phyloP scores from a whole-genome alignment of 2,888 invertebrate genomes.

The Lomographa bimaculata region DNA sequence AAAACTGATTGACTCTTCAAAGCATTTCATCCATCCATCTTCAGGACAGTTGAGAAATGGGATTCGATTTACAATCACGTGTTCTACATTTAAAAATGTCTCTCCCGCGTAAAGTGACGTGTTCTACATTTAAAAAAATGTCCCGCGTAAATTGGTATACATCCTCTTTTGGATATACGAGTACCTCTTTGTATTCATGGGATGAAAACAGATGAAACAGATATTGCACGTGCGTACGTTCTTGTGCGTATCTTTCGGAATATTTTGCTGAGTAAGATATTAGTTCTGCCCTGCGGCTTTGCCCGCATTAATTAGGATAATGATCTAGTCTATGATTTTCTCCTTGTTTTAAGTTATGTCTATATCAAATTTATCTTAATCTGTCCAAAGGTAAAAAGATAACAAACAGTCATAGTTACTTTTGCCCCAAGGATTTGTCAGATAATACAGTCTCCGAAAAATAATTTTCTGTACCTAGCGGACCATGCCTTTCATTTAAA shows the following conservation, averaged over 20 bases:
- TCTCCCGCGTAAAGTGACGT: slow-evolving; percentile 32
- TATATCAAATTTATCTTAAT: no score
- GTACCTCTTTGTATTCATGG: slow-evolving; percentile 73
- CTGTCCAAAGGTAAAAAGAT: no score
- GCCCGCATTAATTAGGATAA: no score
- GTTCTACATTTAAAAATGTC: slow-evolving; percentile 35
- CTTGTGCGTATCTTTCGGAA: slow-evolving; percentile 27
- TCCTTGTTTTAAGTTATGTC: no score
- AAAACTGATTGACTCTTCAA: slow-evolving; percentile 33
- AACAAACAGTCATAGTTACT: no score
- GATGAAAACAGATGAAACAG: slow-evolving; percentile 62
- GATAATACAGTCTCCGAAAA: no score
- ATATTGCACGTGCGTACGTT: slow-evolving; percentile 57
- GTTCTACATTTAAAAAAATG: slow-evolving; percentile 33
- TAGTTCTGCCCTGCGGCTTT: no score
- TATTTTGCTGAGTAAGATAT: no score
- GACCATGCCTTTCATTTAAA: no score
- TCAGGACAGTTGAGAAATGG: slow-evolving; percentile 31
- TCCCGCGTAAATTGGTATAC: slow-evolving; percentile 32
- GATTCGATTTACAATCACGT: slow-evolving; percentile 36
- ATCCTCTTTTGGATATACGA: slow-evolving; percentile 49
- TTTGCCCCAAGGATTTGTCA: no score
- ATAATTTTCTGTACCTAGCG: no score
- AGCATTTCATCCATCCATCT: slow-evolving; percentile 31
- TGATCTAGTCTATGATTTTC: no score